phyloP scores from a whole-genome alignment of 2,888 invertebrate genomes.

The Glaucopsyche alexis region DNA sequence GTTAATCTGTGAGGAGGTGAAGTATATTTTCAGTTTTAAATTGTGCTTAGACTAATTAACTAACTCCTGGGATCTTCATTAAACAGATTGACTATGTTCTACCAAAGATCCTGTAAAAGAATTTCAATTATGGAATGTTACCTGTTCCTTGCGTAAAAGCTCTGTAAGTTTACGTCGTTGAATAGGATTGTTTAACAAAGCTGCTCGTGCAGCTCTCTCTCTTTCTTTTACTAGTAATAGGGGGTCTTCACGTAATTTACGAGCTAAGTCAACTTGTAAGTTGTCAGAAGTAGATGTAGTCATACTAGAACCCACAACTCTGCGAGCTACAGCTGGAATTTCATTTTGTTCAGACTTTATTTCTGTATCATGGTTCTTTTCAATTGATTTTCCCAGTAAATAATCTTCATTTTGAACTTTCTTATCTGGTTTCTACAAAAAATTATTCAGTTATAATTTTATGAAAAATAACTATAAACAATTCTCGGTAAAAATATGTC shows the following conservation, averaged over 20 bases:
- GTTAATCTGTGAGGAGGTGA: no score
- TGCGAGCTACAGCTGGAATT: constrained; percentile 82
- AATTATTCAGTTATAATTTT: neutral
- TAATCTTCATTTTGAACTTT: constrained; percentile 92
- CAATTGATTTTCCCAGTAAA: constrained; percentile 89
- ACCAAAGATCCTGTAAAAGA: no score
- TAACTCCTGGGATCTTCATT: no score
- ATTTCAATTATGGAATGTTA: constrained; percentile 40
- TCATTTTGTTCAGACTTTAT: constrained; percentile 85
- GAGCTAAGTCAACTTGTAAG: constrained; percentile 90
- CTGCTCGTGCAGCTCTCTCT: constrained; percentile 92
- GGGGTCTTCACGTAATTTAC: constrained; percentile 96
- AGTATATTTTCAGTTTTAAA: no score
- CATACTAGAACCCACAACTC: constrained; percentile 72
- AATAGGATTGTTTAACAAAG: constrained; percentile 94
- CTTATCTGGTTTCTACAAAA: constrained; percentile 78
- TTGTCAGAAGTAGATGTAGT: constrained; percentile 69
- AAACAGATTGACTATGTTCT: no score
- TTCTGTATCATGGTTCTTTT: constrained; percentile 85
- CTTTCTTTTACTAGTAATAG: constrained; percentile 92
- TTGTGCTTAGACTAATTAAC: no score
- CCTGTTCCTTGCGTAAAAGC: constrained; percentile 83
- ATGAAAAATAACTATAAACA: no score
- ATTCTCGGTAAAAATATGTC: no score
- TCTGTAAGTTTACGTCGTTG: constrained; percentile 92